Base-by-base conservation (phyloP, 2,888 invertebrate genomes). In the Choreutis nemorana region DNA sequence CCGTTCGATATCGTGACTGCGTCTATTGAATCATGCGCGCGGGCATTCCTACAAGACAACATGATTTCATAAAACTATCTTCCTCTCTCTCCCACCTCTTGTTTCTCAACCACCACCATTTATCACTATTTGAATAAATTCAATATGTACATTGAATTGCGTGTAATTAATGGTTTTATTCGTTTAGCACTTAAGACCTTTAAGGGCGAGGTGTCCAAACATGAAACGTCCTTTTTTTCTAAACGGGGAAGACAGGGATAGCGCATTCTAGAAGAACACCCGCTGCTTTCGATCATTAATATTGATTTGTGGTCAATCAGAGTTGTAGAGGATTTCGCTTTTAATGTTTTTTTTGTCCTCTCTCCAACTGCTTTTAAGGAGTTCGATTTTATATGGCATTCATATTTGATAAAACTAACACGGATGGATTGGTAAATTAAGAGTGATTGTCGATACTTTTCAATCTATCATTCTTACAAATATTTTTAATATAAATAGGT, bases 291-390 rank as follows among this genome's bases (percentile, higher is more conserved):
- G 62, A 75, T 79, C 80, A 80, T 80, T 80, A 80, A 80, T 80
- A 79, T 78, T 80, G 79, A 80, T 80, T 80, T 80, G 79, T 79
- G 79, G 80, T 79, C 78, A 80, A 80, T 80, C 79, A 79, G 70
- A 73, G 68, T 59, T 58, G 58, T 63, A 47, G 62, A 70, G 75
- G 68, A 73, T 78, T 77, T 75, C 65, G 71, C 71, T 77, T 75
- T 77, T 73, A 72, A 70, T 71, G 60, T 65, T 65, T 68, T 68
- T 72, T 71, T 68, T 63, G 54, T 59, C 48, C 36, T 45, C 37
- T 37, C 40, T 44, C 49, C 15, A 10, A 18, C 13, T 31, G 49
- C 45, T 37, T 45, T 51, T 55, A 51, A 57, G 50, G 48, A 50
- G 50, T 48, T 42, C 48, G 46, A 58, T 58, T 56, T 49, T 50